phyloP scores from a whole-genome alignment of 2,797 vertebrate species.

The Vultur gryphus region DNA sequence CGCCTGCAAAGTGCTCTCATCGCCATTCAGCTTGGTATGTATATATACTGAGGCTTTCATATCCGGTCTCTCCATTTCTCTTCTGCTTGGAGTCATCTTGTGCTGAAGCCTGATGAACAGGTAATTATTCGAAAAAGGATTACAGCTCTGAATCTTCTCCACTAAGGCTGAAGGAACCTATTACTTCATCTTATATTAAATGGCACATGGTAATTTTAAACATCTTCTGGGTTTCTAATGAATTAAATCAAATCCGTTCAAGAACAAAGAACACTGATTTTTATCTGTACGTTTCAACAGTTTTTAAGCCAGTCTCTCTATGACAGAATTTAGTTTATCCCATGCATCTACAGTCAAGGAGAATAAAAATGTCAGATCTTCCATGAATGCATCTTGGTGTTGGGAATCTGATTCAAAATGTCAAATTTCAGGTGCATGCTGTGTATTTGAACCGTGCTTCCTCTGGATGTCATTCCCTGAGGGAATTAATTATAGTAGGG shows the following conservation, averaged over 20 bases:
- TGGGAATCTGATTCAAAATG: conserved; percentile 2
- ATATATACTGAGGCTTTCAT: not conserved
- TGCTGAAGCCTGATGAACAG: not conserved
- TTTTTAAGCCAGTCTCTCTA: not conserved
- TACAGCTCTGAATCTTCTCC: conserved; percentile 26
- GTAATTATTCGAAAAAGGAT: conserved; percentile 46
- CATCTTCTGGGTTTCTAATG: not conserved
- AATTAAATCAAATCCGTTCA: conserved; percentile 2
- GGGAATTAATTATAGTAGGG: conserved; percentile 11
- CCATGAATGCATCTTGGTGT: not conserved
- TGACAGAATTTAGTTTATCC: not conserved
- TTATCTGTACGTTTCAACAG: not conserved
- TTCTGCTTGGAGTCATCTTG: not conserved
- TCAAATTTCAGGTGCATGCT: not conserved
- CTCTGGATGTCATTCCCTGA: not conserved
- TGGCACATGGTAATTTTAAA: not conserved
- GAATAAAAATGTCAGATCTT: not conserved
- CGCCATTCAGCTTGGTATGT: not conserved
- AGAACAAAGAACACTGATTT: not conserved
- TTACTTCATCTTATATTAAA: not conserved
- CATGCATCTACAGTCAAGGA: not conserved
- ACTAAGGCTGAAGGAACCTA: conserved; percentile 16
- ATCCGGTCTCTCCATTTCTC: not conserved
- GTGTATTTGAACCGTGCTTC: not conserved
- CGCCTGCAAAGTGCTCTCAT: not conserved